Conservation (phyloP, 2,888 invertebrate species). For the Odontothrips loti region DNA sequence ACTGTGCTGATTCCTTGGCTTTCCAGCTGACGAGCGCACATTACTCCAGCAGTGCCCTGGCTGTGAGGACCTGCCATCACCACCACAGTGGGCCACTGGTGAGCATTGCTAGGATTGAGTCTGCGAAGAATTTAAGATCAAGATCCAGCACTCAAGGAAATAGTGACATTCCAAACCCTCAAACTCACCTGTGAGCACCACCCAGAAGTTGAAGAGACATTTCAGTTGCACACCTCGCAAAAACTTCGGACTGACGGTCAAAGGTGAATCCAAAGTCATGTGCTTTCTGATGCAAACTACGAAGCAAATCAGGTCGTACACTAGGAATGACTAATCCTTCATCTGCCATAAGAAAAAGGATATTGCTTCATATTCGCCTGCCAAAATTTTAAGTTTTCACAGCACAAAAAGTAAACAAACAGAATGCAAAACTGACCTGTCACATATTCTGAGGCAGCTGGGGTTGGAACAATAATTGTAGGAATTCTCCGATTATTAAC, state of each 20-base stretch:
- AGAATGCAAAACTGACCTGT: slow-evolving; percentile 48
- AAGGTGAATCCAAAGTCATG: slow-evolving; percentile 62
- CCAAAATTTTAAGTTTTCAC: neutral
- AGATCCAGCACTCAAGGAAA: neutral
- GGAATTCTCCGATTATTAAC: slow-evolving; percentile 46
- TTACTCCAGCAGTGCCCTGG: slow-evolving; percentile 65
- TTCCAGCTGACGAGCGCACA: slow-evolving; percentile 73
- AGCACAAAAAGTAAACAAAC: neutral
- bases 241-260: slow-evolving; percentile 66
- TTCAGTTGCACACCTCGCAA: slow-evolving; percentile 80
- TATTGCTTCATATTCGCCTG: neutral
- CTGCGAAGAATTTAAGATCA: slow-evolving; percentile 43
- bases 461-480: slow-evolving; percentile 64
- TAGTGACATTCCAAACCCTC: neutral
- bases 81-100: slow-evolving; percentile 80
- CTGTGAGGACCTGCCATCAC: slow-evolving; percentile 67
- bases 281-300: slow-evolving; percentile 64
- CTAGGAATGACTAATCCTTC: slow-evolving; percentile 76
- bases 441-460: slow-evolving; percentile 60
- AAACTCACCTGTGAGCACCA: slow-evolving; percentile 61
- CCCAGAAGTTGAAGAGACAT: slow-evolving; percentile 78
- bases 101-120: slow-evolving; percentile 78
- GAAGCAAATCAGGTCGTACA: slow-evolving; percentile 62
- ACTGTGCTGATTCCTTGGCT: slow-evolving; percentile 74
- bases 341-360: slow-evolving; percentile 50